phyloP scores from a whole-genome alignment of 2,888 invertebrate species.

The Leptothorax acervorum region DNA sequence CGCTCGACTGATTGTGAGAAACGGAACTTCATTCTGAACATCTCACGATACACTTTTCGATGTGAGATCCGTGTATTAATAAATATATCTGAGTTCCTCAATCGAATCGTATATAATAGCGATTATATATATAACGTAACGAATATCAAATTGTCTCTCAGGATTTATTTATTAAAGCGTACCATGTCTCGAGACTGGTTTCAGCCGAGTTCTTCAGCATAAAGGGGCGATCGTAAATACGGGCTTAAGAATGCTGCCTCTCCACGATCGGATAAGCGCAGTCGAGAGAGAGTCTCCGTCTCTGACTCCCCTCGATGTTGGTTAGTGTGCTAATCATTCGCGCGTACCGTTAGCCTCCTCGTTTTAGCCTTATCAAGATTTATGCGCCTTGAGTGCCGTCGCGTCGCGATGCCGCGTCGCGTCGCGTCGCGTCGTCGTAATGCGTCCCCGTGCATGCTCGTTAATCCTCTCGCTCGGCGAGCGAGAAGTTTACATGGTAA shows the following conservation, averaged over 20 bases:
- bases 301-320: constrained; percentile 67
- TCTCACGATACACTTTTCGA: background rate
- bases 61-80: background rate
- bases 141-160: background rate
- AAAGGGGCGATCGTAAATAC: constrained; percentile 8
- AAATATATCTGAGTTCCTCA: background rate
- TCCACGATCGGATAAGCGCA: constrained; percentile 22
- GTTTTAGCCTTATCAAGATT: constrained; percentile 52
- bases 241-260: background rate
- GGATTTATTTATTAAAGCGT: constrained; percentile 1
- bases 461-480: background rate
- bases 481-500: background rate
- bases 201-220: background rate
- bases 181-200: background rate
- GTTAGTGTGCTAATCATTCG: constrained; percentile 77
- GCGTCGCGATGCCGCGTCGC: background rate
- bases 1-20: background rate
- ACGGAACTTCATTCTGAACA: background rate
- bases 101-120: background rate
- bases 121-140: background rate
- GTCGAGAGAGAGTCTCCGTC: constrained; percentile 15
- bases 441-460: background rate
- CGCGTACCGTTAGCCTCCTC: constrained; percentile 64
- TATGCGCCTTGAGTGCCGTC: background rate
- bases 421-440: background rate